phyloP scores from a whole-genome alignment of 2,113 vertebrate species.

The Athene noctua region DNA sequence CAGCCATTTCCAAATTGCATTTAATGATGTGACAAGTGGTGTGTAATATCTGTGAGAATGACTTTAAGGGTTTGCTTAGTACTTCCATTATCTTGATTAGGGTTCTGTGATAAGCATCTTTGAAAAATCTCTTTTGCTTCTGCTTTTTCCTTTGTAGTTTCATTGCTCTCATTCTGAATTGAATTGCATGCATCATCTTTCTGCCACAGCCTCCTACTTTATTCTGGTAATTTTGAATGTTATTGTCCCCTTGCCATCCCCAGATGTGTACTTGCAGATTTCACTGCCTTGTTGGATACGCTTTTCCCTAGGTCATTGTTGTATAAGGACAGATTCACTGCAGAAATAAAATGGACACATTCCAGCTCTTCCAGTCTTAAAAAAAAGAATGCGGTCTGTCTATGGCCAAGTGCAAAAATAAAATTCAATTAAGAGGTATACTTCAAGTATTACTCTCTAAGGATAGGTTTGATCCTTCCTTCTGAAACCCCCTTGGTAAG shows the following conservation, averaged over 20 bases:
- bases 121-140: neutral
- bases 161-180: neutral
- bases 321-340: neutral
- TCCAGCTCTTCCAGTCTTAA: neutral
- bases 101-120: neutral
- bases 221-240: slow-evolving; percentile 15
- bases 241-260: neutral
- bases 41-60: neutral
- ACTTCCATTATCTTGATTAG: slow-evolving; percentile 47
- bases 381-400: neutral
- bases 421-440: neutral
- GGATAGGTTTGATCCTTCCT: neutral
- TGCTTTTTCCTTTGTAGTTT: slow-evolving; percentile 21
- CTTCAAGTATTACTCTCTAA: neutral
- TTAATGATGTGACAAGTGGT: slow-evolving; percentile 30
- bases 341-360: neutral
- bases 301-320: neutral
- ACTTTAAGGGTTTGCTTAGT: slow-evolving; percentile 35
- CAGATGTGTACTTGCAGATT: slow-evolving; percentile 8
- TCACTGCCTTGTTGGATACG: neutral
- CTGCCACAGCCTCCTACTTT: slow-evolving; percentile 10
- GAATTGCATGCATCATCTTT: neutral
- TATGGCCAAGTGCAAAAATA: neutral
- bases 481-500: neutral
- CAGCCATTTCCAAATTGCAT: slow-evolving; percentile 26